These are phyloP conservation scores for Cephus runcator DNA, from an alignment of 2,888 invertebrate species.

Conservation along the genomic window DNA sequence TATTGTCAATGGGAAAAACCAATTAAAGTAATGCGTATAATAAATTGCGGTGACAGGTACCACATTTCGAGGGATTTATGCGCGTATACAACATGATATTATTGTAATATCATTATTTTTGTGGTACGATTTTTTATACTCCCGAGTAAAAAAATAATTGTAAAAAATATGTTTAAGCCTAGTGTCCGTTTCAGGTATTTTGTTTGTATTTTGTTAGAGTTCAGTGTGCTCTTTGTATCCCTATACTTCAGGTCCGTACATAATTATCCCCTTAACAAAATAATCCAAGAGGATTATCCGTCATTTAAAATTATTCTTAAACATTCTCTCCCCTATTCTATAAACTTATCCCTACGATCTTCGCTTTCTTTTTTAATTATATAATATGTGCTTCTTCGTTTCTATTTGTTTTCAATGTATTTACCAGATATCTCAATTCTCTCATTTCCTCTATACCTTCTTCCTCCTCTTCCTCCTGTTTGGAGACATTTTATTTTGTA, in stretches of 20 bases:
- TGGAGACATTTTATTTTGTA: not conserved
- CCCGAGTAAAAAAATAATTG: too few species aligned
- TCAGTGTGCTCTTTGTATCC: constrained; percentile 14
- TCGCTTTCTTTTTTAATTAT: constrained; percentile 14
- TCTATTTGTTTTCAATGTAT: constrained; percentile 11
- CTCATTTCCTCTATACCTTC: constrained; percentile 23
- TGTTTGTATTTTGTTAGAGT: constrained; percentile 10
- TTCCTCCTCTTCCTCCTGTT: constrained; percentile 19
- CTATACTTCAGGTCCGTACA: constrained; percentile 27
- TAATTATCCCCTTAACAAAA: constrained; percentile 10
- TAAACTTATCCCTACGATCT: constrained; percentile 7
- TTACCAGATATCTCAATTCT: constrained; percentile 26
- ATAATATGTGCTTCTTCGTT: constrained; percentile 12
- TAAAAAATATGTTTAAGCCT: constrained; percentile 2
- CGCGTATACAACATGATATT: too few species aligned
- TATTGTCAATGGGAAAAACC: too few species aligned
- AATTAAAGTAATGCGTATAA: too few species aligned
- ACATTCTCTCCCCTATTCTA: constrained; percentile 19
- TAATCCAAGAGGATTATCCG: constrained; percentile 16
- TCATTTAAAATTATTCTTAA: constrained; percentile 8
- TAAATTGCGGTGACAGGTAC: too few species aligned
- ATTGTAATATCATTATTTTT: too few species aligned
- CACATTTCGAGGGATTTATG: too few species aligned
- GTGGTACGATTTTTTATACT: too few species aligned
- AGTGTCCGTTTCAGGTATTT: constrained; percentile 18